Base-by-base conservation (phyloP, 2,113 vertebrate genomes). In the Aegithalos caudatus region DNA sequence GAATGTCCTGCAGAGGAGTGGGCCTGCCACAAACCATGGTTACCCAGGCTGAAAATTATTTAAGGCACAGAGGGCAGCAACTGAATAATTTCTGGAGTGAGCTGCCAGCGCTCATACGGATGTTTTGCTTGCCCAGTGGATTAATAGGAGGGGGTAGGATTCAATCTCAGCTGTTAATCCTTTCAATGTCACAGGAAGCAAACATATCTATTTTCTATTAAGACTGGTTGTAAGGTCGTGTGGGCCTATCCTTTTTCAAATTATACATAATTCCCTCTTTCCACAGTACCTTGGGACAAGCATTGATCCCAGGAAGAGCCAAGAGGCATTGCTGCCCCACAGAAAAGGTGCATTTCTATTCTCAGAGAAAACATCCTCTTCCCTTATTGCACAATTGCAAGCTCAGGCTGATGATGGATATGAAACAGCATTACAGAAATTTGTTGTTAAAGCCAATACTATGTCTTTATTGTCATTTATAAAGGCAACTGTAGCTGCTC, bases 161-260 rank as follows among this genome's bases (percentile, higher is more conserved):
- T 90, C 83, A 64, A n/a, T 73, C 64, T 82, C 50, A 33, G 74
- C n/a, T 44, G 42, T 66, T 92, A 92, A 97, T 89, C 76, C 87
- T 89, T 94, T 31, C 85, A 50, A 28, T 80, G 85, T 91, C 89
- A 81, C 45, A 57, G 77, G 67, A 87, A 87, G 70, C 37, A 73
- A 80, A 73, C 47, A 8, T 57, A 65, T 7, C 28, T 14, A 17
- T 94, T 90, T 95, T 88, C 56, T 58, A 4, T 71, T 74, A 82
- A 69, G 60, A 28, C 22, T 79, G n/a, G 35, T 38, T 65, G 14
- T 47, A 76, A 92, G 45, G 45, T 71, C 11, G 7, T 35, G 10
- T 67, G 69, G 60, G 15, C 45, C 64, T 70, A 37, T 11, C 42
- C 37, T 58, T 51, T 58, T 35, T 37, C 19, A 50, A 92, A 61